phyloP scores from a whole-genome alignment of 2,888 invertebrate species.

The Drosophila buzzatii region DNA sequence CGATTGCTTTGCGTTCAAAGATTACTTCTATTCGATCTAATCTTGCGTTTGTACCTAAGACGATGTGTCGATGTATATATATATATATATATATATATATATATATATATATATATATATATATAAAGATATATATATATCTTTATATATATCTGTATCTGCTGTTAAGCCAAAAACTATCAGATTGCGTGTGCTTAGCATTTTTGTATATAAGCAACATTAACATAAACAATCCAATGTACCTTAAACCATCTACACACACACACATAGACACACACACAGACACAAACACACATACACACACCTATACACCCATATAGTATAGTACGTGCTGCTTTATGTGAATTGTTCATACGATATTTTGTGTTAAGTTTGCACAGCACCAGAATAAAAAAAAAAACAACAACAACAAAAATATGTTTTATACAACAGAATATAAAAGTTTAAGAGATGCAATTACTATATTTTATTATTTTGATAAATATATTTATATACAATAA shows the following conservation, averaged over 20 bases:
- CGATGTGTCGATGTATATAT: not conserved
- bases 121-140: too few relatives aligned
- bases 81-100: not conserved
- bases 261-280: constrained; percentile 3
- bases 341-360: constrained; percentile 20
- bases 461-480: constrained; percentile 77
- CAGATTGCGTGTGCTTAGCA: constrained; percentile 45
- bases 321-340: constrained; percentile 3
- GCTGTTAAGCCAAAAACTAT: constrained; percentile 33
- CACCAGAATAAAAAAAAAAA: constrained; percentile 2
- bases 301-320: not conserved
- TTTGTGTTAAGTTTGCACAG: constrained; percentile 33
- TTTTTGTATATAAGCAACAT: constrained; percentile 27
- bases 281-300: not conserved
- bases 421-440: constrained; percentile 48
- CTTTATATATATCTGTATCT: not conserved
- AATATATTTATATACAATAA: constrained; percentile 68
- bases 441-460: constrained; percentile 47
- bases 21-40: constrained; percentile 42
- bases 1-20: constrained; percentile 44
- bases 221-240: constrained; percentile 73
- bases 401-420: constrained; percentile 40
- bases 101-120: not conserved
- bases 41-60: constrained; percentile 51
- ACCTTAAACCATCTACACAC: constrained; percentile 59